phyloP scores from a whole-genome alignment of 2,113 vertebrate species.

The Eudorcas thomsonii region DNA sequence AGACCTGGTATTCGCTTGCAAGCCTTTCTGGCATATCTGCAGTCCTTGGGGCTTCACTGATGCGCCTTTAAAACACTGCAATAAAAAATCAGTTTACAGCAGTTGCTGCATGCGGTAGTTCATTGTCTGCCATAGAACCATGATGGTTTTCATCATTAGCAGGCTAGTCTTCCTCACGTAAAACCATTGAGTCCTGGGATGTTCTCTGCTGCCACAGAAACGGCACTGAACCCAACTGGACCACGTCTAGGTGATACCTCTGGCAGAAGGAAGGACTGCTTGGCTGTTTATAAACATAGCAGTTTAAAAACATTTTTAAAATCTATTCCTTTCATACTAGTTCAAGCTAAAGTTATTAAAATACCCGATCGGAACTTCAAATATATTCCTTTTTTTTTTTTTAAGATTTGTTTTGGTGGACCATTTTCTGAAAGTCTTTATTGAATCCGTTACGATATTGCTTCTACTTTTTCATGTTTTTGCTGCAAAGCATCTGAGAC shows the following conservation, averaged over 20 bases:
- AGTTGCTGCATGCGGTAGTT: neutral
- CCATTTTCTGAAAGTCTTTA: neutral
- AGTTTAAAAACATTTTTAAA: no score
- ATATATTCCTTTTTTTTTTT: neutral
- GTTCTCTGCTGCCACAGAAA: neutral
- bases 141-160: neutral
- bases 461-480: neutral
- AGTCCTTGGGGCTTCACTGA: no score
- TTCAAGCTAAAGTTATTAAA: neutral
- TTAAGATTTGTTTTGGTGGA: neutral
- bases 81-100: neutral
- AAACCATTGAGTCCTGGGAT: neutral
- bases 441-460: neutral
- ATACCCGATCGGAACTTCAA: neutral
- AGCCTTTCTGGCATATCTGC: neutral
- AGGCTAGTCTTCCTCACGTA: no score
- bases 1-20: neutral
- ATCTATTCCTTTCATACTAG: no score
- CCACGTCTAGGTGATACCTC: neutral
- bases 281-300: neutral
- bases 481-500: neutral
- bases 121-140: neutral
- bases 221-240: neutral
- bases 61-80: neutral
- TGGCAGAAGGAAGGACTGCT: neutral